These are phyloP conservation scores for Chironex yamaguchii DNA, from an alignment of 30 jellyfish, hydroid and myxozoan genomes.

Conservation along the genomic window DNA sequence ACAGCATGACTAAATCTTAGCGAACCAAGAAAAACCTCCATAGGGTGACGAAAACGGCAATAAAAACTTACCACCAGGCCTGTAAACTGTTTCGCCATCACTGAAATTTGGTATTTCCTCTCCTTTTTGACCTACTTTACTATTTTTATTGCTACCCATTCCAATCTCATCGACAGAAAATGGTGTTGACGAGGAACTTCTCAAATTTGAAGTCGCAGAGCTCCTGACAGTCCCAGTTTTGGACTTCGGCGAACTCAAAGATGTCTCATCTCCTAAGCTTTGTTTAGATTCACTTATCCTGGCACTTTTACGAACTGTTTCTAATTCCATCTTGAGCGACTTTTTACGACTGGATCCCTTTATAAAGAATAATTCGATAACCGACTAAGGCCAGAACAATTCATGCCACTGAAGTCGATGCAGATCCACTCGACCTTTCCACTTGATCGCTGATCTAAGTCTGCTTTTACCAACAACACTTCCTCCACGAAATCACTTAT, in stretches of 20 bases:
- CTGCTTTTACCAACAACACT: too few relatives aligned
- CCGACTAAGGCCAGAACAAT: too few relatives aligned
- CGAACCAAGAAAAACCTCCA: not conserved
- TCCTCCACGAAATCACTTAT: too few relatives aligned
- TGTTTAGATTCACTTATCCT: not conserved
- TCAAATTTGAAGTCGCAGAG: not conserved
- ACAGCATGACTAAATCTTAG: not conserved
- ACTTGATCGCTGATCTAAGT: too few relatives aligned
- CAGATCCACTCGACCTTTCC: too few relatives aligned
- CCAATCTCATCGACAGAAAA: not conserved
- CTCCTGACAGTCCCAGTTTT: not conserved
- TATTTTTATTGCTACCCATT: slow-evolving; percentile 9
- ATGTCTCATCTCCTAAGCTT: not conserved
- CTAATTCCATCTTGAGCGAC: not conserved
- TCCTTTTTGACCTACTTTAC: slow-evolving; percentile 82
- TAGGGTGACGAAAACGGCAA: not conserved
- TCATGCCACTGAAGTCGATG: too few relatives aligned
- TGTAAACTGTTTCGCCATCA: slow-evolving; percentile 75
- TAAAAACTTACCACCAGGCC: slow-evolving; percentile 81
- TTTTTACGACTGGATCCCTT: too few relatives aligned
- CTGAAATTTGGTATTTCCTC: slow-evolving; percentile 81
- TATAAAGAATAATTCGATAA: too few relatives aligned
- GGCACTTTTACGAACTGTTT: not conserved
- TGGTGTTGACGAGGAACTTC: not conserved
- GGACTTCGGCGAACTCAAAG: too few relatives aligned